phyloP scores from a whole-genome alignment of 2,797 vertebrate genomes.

The Artibeus jamaicensis region DNA sequence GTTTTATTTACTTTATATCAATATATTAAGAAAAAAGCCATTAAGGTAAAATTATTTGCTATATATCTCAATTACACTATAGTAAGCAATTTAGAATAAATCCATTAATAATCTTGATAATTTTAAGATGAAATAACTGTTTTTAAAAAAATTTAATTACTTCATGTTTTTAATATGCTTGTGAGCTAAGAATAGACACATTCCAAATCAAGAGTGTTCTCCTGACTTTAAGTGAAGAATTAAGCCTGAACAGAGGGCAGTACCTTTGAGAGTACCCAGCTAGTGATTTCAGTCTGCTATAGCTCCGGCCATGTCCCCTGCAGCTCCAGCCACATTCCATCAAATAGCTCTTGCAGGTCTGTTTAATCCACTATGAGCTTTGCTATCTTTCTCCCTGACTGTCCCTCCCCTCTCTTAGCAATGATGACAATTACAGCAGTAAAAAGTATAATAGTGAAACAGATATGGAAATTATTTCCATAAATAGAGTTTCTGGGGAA shows the following conservation, averaged over 20 bases:
- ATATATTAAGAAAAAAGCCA: conserved; percentile 53
- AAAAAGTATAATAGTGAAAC: conserved; percentile 11
- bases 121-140: conserved; percentile 65
- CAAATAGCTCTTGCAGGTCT: background rate
- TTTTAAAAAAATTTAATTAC: conserved; percentile 68
- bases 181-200: conserved; percentile 26
- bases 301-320: background rate
- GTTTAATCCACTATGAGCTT: background rate
- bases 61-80: conserved; percentile 62
- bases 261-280: background rate
- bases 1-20: conserved; percentile 55
- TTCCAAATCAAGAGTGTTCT: background rate
- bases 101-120: conserved; percentile 53
- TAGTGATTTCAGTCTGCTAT: background rate
- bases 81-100: conserved; percentile 56
- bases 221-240: conserved; percentile 27
- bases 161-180: conserved; percentile 53
- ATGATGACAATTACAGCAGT: background rate
- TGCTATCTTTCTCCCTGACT: background rate
- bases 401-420: background rate
- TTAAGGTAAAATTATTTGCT: conserved; percentile 62
- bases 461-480: background rate
- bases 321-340: background rate
- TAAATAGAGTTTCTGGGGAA: background rate
- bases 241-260: background rate